Evolutionary conservation across 2,113 vertebrate species (phyloP), one percentile per base, ranked within the genome.

Genomic region (Microcebus lehilahytsara): DNA sequence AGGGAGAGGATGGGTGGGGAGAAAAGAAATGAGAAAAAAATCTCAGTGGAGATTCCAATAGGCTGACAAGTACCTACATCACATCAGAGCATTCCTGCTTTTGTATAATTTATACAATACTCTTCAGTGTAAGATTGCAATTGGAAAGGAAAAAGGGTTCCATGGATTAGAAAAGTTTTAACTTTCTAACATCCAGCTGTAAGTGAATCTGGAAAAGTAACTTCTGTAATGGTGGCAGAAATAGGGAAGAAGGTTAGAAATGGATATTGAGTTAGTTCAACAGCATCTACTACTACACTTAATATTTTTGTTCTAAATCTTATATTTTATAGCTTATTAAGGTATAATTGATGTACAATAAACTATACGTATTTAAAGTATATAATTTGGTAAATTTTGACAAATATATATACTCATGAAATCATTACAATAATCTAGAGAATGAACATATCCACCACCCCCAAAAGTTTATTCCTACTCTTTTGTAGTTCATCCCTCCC

Each of bases 291-390:
- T 90, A 34, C 22, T 91, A 91, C 20, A 91, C 79, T 93, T 27
- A 94, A 49, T 95, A 93, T 86, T 93, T 95, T 95, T 95, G 40
- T 75, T 86, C 9, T 69, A 89, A 85, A 75, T 96, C 2, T 72
- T 83, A 90, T 14, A 37, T 83, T 91, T 84, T 69, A 93, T 3
- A 92, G 13, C 5, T 75, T 85, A 78, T 78, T 80, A 87, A 87
- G 22, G 66, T 77, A 23, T 86, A 86, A 89, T 74, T 95, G n/a
- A 84, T 83, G 2, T 49, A 91, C 8, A 91, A 77, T 60, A 93
- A 91, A 80, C 23, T 90, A 13, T 9, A 89, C 9, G 85, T 69
- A 74, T 85, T 96, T 75, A 93, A 88, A 79, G n/a, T 77, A 27
- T 77, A 42, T 85, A 46, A 85, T 88, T 81, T 95, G 30, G 13